These are phyloP conservation scores for Bujurquina vittata DNA, from an alignment of 2,113 vertebrate species.

Conservation along the genomic window DNA sequence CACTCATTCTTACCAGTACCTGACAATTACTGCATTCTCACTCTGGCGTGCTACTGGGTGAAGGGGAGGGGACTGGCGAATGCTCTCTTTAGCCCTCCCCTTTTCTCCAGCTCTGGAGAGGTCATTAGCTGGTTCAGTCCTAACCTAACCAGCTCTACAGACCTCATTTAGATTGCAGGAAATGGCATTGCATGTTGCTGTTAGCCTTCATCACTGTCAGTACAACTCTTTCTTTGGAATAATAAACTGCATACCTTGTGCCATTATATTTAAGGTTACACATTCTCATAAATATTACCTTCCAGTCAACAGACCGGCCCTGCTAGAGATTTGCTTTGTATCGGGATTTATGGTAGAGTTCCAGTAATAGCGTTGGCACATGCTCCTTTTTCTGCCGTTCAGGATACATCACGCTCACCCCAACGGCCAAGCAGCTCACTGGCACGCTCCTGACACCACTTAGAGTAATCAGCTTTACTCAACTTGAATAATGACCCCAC, in stretches of 20 bases:
- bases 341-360: background rate
- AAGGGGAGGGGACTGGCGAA: background rate
- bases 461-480: constrained; percentile 58
- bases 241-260: background rate
- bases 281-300: background rate
- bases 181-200: constrained; percentile 8
- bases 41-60: background rate
- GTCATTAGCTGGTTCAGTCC: constrained; percentile 58
- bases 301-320: background rate
- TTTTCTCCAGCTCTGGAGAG: constrained; percentile 55
- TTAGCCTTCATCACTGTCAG: background rate
- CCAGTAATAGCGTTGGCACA: constrained; percentile 11
- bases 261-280: background rate
- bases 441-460: constrained; percentile 41
- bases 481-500: constrained; percentile 56
- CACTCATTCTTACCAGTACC: constrained; percentile 1
- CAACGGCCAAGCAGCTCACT: constrained; percentile 5
- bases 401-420: background rate
- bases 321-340: background rate
- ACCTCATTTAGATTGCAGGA: constrained; percentile 38
- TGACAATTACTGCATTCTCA: background rate
- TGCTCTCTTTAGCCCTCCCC: background rate
- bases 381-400: constrained; percentile 12
- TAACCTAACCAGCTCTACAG: constrained; percentile 20
- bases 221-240: background rate